Percentiles rank a stretch among this genome's conserved stretches.
Conservation (phyloP, 2,888 invertebrate species). For the Meghimatium bilineatum region DNA sequence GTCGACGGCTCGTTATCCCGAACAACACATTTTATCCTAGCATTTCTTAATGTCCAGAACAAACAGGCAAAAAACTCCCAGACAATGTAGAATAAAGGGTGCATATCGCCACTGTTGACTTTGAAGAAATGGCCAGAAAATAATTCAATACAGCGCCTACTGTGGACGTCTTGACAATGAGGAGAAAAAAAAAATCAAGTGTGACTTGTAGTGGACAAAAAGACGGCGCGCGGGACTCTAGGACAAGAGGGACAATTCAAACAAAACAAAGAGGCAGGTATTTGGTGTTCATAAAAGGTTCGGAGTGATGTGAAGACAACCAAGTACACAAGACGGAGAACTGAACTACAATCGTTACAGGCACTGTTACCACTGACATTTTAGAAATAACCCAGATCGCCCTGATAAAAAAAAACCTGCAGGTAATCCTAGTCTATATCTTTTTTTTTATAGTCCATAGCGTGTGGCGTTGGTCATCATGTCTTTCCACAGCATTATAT, state of each 20-base stretch:
- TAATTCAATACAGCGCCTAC: background rate
- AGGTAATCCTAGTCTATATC: too few relatives aligned
- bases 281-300: conserved; percentile 18
- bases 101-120: conserved; percentile 2
- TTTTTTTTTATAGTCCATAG: too few relatives aligned
- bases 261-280: background rate
- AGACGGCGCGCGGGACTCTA: background rate
- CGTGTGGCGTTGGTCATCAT: too few relatives aligned
- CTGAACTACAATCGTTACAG: too few relatives aligned
- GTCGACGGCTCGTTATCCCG: background rate
- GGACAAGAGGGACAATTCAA: conserved; percentile 12
- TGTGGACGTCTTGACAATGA: background rate
- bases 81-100: background rate
- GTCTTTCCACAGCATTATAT: too few relatives aligned
- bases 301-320: background rate
- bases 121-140: conserved; percentile 1
- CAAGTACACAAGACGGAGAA: conserved; percentile 5
- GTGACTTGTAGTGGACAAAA: background rate
- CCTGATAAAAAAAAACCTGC: too few relatives aligned
- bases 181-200: background rate
- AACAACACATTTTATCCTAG: background rate
- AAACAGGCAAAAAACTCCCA: background rate
- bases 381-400: too few relatives aligned
- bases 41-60: background rate
- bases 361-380: too few relatives aligned